A percentile compares a stretch with the other conserved stretches of the same genome.
These are phyloP conservation scores for Suillia variegata DNA, from an alignment of 2,888 invertebrate species.

Conservation along the genomic window DNA sequence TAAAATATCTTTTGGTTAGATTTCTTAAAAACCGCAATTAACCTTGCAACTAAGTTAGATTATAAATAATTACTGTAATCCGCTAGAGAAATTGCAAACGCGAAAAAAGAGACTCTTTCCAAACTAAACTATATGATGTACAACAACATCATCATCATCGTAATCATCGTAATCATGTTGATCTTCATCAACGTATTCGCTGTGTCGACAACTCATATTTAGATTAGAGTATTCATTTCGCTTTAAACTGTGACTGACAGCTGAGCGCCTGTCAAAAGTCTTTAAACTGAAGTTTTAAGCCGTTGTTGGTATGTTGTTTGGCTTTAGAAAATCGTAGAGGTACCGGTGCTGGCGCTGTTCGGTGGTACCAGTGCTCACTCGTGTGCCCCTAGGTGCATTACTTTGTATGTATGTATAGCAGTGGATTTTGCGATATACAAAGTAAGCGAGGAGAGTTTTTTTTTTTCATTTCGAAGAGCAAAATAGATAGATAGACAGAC, in stretches of 20 bases:
- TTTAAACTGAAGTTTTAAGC: not conserved
- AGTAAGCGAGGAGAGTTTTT: not conserved
- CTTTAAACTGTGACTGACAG: not conserved
- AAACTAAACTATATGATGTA: too few species aligned
- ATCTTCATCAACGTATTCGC: not conserved
- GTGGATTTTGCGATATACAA: not conserved
- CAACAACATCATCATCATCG: too few species aligned
- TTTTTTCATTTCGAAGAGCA: too few species aligned
- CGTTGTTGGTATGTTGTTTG: not conserved
- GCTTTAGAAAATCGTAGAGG: not conserved
- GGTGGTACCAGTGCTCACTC: too few species aligned
- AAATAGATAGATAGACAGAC: too few species aligned
- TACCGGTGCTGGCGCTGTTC: not conserved
- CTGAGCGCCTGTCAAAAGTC: not conserved
- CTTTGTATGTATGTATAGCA: not conserved
- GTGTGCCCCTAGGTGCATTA: not conserved
- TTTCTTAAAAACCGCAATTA: too few species aligned
- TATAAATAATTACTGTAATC: not conserved
- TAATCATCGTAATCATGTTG: too few species aligned
- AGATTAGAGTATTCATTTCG: not conserved
- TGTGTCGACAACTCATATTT: not conserved
- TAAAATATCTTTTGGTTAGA: too few species aligned
- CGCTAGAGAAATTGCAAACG: not conserved
- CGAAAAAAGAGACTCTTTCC: not conserved
- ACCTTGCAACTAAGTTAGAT: too few species aligned